Percentiles rank a stretch among this genome's conserved stretches.
These are phyloP conservation scores for Cyanoramphus novaezelandiae DNA, from an alignment of 2,113 vertebrate genomes.

Conservation along the genomic window DNA sequence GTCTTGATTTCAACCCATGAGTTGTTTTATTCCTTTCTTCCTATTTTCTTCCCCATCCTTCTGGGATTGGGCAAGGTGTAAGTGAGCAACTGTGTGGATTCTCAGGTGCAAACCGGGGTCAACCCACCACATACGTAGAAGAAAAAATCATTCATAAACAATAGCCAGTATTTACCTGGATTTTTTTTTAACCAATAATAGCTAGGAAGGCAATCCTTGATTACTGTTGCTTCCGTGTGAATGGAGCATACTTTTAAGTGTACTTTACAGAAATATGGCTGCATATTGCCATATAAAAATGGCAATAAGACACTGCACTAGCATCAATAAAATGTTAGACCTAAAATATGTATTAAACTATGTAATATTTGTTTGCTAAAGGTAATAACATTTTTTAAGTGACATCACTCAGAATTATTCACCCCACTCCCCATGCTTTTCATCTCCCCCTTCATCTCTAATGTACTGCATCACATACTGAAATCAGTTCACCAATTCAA, in stretches of 20 bases:
- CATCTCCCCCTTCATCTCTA: neutral
- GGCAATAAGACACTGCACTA: neutral
- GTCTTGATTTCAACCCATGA: neutral
- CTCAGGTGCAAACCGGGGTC: neutral
- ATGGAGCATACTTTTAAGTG: neutral
- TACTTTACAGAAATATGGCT: neutral
- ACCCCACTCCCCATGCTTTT: neutral
- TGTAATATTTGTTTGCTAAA: neutral
- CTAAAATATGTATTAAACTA: neutral
- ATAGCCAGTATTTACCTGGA: neutral
- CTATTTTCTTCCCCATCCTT: neutral
- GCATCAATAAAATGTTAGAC: neutral
- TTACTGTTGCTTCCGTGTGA: neutral
- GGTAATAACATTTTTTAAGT: neutral
- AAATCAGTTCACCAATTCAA: constrained; percentile 2
- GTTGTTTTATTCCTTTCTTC: neutral
- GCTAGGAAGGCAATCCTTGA: neutral
- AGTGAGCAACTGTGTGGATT: neutral
- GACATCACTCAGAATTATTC: neutral
- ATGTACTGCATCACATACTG: neutral
- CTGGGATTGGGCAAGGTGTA: neutral
- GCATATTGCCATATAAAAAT: neutral
- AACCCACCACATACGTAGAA: neutral
- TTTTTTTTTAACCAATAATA: neutral
- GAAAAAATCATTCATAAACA: neutral